These are phyloP conservation scores for Nemotelus pantherinus DNA, from an alignment of 2,888 invertebrate species.

Conservation along the genomic window DNA sequence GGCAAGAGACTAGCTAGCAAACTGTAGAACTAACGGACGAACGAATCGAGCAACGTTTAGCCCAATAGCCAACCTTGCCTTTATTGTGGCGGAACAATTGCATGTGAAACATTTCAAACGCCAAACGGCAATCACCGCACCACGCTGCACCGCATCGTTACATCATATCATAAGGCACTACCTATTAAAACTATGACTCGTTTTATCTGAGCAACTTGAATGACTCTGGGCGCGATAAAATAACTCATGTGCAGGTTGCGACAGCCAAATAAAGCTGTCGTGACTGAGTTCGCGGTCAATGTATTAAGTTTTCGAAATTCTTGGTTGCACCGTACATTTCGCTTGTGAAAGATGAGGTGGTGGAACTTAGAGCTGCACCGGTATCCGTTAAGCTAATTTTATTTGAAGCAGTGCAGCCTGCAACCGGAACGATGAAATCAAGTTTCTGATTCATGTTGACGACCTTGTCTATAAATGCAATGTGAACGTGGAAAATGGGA, in stretches of 20 bases:
- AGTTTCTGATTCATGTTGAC: constrained; percentile 21
- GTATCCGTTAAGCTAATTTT: background rate
- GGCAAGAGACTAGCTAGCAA: background rate
- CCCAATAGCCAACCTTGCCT: constrained; percentile 1
- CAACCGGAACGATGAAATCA: constrained; percentile 13
- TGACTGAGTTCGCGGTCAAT: background rate
- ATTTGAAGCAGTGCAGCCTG: background rate
- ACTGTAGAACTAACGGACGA: background rate
- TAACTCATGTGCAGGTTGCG: constrained; percentile 4
- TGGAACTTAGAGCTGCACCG: background rate
- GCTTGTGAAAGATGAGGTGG: background rate
- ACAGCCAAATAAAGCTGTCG: background rate
- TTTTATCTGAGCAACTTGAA: background rate
- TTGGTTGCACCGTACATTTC: background rate
- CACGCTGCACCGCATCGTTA: background rate
- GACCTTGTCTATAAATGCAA: constrained; percentile 38
- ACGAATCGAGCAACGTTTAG: background rate
- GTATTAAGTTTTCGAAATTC: background rate
- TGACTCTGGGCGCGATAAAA: background rate
- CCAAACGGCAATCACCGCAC: background rate
- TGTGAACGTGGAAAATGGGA: constrained; percentile 11
- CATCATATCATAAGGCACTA: background rate
- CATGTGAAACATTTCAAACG: background rate
- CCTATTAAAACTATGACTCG: constrained; percentile 21
- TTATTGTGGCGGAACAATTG: constrained; percentile 7